These are phyloP conservation scores for Parotia lawesii DNA, from an alignment of 2,113 vertebrate genomes.

Conservation along the genomic window DNA sequence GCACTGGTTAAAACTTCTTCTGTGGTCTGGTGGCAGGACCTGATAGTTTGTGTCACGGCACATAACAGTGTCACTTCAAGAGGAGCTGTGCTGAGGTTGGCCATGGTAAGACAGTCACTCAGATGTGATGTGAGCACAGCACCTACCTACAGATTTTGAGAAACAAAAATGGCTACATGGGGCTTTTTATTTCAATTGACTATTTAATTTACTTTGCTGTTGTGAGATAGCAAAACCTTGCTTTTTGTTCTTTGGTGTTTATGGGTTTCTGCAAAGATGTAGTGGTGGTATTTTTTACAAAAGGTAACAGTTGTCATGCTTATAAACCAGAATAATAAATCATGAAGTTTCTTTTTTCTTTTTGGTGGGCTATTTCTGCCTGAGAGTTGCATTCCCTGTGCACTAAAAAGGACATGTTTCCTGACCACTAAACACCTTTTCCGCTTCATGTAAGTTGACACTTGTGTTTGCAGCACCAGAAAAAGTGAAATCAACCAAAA, in stretches of 20 bases:
- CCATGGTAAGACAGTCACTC: neutral
- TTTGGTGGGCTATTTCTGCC: conserved; percentile 8
- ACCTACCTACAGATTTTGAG: neutral
- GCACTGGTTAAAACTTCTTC: neutral
- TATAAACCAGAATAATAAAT: conserved; percentile 46
- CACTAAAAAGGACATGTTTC: conserved; percentile 38
- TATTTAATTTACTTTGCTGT: neutral
- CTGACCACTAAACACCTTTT: conserved; percentile 59
- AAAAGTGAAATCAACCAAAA: conserved; percentile 53
- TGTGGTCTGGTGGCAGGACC: neutral
- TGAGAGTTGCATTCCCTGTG: conserved; percentile 17
- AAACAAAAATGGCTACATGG: neutral
- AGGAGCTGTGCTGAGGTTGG: neutral
- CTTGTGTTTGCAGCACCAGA: conserved; percentile 34
- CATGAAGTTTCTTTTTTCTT: neutral
- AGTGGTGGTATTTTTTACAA: neutral
- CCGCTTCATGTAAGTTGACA: conserved; percentile 57
- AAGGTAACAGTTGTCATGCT: neutral
- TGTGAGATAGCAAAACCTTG: neutral
- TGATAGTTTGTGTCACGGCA: neutral
- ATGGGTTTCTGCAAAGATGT: neutral
- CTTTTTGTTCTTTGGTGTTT: neutral
- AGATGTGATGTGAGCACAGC: neutral
- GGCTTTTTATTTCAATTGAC: neutral
- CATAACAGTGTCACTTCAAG: rapidly evolving